phyloP scores from a whole-genome alignment of 2,888 invertebrate species.

The Lepidochrysops patricia region DNA sequence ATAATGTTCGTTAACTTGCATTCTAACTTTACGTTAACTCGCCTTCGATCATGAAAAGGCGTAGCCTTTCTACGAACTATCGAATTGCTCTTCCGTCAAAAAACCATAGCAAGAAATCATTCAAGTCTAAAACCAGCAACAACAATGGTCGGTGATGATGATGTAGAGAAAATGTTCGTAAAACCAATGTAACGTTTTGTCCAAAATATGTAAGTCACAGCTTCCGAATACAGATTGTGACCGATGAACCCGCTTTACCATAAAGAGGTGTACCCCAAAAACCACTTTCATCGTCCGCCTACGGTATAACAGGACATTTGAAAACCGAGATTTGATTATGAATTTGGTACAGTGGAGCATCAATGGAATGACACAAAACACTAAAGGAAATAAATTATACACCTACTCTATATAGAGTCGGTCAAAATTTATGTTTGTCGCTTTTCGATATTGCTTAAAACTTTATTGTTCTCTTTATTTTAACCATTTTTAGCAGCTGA shows the following conservation, averaged over 20 bases:
- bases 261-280: background rate
- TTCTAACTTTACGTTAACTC: too few species aligned
- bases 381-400: background rate
- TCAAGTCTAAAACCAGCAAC: too few species aligned
- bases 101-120: too few species aligned
- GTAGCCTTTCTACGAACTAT: too few species aligned
- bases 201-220: background rate
- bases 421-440: background rate
- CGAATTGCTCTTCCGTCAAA: too few species aligned
- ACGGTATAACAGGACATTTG: conserved; percentile 3
- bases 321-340: background rate
- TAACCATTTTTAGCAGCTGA: too few species aligned
- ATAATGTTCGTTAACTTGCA: too few species aligned
- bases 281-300: background rate
- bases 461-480: too few species aligned
- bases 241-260: background rate
- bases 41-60: too few species aligned
- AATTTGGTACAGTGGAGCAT: background rate
- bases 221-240: conserved; percentile 1
- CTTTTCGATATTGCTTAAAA: too few species aligned
- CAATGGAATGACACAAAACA: background rate
- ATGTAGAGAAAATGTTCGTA: background rate
- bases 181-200: background rate
- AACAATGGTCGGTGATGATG: too few species aligned
- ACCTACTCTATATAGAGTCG: background rate